These are phyloP conservation scores for Argyra leucocephala DNA, from an alignment of 2,888 invertebrate species.

Conservation along the genomic window DNA sequence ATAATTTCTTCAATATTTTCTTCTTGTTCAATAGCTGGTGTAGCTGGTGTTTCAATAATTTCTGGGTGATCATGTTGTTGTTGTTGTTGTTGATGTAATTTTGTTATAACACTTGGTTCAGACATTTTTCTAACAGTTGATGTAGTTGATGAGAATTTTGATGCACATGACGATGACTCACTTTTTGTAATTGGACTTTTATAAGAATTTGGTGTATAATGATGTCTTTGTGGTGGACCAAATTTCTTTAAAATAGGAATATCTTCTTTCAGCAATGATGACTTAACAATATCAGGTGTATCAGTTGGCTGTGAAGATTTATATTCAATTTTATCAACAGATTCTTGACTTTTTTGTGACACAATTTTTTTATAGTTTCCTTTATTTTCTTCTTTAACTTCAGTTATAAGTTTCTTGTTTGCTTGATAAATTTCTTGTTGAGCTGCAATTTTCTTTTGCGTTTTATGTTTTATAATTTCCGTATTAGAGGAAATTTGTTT, in stretches of 20 bases:
- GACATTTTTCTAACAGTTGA: constrained; percentile 16
- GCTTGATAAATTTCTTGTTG: background rate
- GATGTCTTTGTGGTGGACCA: constrained; percentile 40
- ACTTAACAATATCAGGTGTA: constrained; percentile 41
- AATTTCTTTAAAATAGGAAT: constrained; percentile 40
- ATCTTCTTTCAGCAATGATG: constrained; percentile 39
- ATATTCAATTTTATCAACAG: constrained; percentile 24
- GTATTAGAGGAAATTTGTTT: background rate
- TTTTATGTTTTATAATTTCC: background rate
- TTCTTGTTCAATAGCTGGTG: constrained; percentile 26
- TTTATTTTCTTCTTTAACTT: constrained; percentile 15
- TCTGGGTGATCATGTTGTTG: constrained; percentile 28
- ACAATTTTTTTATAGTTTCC: constrained; percentile 7
- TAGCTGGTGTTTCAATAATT: constrained; percentile 38
- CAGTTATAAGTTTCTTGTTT: constrained; percentile 18
- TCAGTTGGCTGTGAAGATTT: constrained; percentile 39
- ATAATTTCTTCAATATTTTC: constrained; percentile 34
- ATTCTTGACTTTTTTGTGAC: constrained; percentile 19
- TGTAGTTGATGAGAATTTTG: constrained; percentile 2
- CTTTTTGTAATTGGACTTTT: constrained; percentile 33
- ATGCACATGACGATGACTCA: constrained; percentile 8
- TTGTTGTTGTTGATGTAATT: constrained; percentile 15
- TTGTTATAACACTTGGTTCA: constrained; percentile 20
- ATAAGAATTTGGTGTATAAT: constrained; percentile 40
- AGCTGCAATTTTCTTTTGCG: background rate